Conservation (phyloP, 1,140 invertebrate species). For the Ostrea edulis region DNA sequence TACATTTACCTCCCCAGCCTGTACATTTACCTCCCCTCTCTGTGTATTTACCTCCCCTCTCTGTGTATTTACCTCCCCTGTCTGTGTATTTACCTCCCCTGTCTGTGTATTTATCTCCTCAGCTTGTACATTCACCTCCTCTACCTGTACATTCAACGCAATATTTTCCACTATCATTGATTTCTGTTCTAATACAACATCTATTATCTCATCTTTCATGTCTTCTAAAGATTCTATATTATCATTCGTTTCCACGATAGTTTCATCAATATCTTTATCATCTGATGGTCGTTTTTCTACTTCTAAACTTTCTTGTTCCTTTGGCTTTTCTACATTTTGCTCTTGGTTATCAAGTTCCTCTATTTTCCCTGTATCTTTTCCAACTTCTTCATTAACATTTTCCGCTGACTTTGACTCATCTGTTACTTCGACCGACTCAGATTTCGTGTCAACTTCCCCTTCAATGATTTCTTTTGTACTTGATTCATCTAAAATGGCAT, state of each 20-base stretch:
- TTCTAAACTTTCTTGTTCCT: slow-evolving; percentile 7
- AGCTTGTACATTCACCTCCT: not conserved
- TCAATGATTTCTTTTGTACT: not conserved
- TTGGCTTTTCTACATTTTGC: not conserved
- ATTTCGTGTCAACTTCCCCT: not conserved
- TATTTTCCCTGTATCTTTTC: not conserved
- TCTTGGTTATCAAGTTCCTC: not conserved
- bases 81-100: not conserved
- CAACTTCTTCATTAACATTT: not conserved
- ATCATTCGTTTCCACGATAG: not conserved
- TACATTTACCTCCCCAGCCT: no score
- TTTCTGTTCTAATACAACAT: not conserved
- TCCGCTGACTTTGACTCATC: not conserved
- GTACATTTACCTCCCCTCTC: no score
- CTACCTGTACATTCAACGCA: not conserved
- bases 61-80: not conserved
- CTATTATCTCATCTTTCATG: not conserved
- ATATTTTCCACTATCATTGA: not conserved
- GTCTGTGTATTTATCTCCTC: no score
- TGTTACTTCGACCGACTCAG: not conserved
- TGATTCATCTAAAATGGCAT: not conserved
- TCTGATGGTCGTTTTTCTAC: not conserved
- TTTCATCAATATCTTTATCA: not conserved
- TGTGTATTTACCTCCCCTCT: no score
- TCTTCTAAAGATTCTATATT: not conserved